Evolutionary conservation across 2,888 invertebrate species (phyloP).

Genomic region (Smittia aterrima): DNA sequence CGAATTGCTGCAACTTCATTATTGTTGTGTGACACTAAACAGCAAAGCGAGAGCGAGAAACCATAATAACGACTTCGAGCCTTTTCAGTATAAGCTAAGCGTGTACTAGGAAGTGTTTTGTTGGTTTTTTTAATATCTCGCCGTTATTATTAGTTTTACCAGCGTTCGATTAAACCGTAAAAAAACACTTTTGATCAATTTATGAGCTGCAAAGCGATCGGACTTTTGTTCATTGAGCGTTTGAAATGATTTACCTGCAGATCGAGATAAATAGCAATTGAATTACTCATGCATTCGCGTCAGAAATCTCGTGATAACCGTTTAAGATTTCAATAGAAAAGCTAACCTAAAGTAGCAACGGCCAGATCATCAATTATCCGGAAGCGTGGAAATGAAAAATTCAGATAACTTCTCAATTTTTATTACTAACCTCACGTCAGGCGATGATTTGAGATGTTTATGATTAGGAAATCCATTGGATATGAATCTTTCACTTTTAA

Average conservation of each 20-base stretch:
- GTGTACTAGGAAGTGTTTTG: slow-evolving; percentile 10
- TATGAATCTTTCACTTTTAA: background rate
- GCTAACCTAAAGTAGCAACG: background rate
- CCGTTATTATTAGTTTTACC: background rate
- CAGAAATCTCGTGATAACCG: background rate
- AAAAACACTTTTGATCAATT: slow-evolving; percentile 7
- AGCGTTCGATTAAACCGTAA: background rate
- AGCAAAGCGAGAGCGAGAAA: background rate
- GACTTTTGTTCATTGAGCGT: background rate
- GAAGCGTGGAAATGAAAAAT: slow-evolving; percentile 10
- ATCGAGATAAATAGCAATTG: background rate
- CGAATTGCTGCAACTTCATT: slow-evolving; percentile 18
- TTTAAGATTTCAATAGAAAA: background rate
- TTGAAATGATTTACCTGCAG: background rate
- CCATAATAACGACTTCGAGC: background rate
- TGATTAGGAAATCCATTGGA: slow-evolving; percentile 1
- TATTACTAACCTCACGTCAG: background rate
- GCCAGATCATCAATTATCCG: background rate
- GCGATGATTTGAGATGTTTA: background rate
- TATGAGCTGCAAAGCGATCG: background rate
- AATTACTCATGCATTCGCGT: background rate
- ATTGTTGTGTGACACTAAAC: background rate
- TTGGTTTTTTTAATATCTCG: background rate
- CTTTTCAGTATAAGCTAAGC: background rate
- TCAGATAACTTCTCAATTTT: background rate